Evolutionary conservation across 2,113 vertebrate genomes (phyloP).

Genomic region (Ahaetulla prasina): DNA sequence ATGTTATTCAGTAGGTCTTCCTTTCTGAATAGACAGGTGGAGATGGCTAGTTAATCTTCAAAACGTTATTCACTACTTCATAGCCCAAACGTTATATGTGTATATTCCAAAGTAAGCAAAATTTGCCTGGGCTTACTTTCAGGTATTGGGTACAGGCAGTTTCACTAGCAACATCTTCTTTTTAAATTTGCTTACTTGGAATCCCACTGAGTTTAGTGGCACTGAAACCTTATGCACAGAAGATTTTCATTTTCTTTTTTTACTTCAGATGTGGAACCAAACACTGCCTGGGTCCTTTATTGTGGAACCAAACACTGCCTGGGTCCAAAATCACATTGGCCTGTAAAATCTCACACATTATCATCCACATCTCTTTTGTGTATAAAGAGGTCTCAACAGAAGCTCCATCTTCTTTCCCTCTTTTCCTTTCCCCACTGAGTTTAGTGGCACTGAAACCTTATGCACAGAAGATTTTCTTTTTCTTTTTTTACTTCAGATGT

Average conservation of each 20-base stretch:
- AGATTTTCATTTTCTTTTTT: background rate
- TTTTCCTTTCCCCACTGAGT: too few relatives aligned
- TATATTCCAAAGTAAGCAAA: background rate
- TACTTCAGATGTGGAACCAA: background rate
- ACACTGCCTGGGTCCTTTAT: too few relatives aligned
- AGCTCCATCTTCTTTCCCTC: background rate
- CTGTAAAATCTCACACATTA: background rate
- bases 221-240: background rate
- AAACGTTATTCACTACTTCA: background rate
- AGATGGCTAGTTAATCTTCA: background rate
- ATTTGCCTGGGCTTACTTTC: background rate
- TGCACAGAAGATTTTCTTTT: background rate
- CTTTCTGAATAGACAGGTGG: background rate
- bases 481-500: background rate
- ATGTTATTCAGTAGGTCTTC: background rate
- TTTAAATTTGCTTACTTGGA: background rate
- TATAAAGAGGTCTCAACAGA: background rate
- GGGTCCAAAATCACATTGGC: background rate
- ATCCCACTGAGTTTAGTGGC: background rate
- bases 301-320: background rate
- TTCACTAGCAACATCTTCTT: background rate
- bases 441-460: too few relatives aligned
- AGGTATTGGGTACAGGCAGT: background rate
- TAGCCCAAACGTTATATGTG: background rate
- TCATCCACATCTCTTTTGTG: background rate